phyloP scores from a whole-genome alignment of 2,113 vertebrate genomes.

The Odontophorus gujanensis region DNA sequence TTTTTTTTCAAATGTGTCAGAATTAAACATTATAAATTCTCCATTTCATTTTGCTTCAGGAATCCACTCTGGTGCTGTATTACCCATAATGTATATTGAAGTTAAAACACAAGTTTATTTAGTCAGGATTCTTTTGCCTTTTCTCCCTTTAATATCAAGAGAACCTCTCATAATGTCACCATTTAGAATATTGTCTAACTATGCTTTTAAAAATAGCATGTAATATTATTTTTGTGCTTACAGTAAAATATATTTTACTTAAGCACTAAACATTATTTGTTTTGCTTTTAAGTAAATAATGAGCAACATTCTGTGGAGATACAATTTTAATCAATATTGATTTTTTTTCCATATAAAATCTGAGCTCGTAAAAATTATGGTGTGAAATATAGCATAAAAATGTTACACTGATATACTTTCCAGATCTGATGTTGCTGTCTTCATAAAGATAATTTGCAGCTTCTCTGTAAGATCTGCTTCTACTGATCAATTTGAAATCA shows the following conservation, averaged over 20 bases:
- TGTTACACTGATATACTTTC: neutral
- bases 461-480: neutral
- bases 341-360: neutral
- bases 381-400: neutral
- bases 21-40: neutral
- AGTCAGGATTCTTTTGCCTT: neutral
- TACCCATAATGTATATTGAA: neutral
- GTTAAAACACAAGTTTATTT: neutral
- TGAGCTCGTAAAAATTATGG: neutral
- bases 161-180: neutral
- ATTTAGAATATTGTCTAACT: neutral
- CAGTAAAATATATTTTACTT: neutral
- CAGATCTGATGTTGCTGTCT: neutral
- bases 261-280: neutral
- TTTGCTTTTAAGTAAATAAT: neutral
- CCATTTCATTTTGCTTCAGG: neutral
- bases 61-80: neutral
- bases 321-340: neutral
- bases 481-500: neutral
- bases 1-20: neutral
- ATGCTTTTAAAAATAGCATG: neutral
- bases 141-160: conserved; percentile 4
- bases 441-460: neutral
- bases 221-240: neutral
- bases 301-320: neutral